Evolutionary conservation across 2,888 invertebrate genomes (phyloP).

Genomic region (Theretra japonica): DNA sequence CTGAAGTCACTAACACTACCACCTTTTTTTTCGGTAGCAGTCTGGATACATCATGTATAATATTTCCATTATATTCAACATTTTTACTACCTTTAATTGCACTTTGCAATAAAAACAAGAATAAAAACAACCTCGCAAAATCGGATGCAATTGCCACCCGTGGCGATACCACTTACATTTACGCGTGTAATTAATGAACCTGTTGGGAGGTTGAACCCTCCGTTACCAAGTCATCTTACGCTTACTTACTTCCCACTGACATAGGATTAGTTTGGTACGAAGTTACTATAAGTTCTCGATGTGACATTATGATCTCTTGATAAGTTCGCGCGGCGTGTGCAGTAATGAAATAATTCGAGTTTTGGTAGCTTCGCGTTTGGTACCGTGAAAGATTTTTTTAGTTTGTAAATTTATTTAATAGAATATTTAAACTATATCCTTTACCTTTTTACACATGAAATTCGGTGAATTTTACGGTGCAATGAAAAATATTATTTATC

Average conservation of each 20-base stretch:
- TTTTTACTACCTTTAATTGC: not conserved
- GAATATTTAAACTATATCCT: too few species aligned
- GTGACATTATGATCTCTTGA: slow-evolving; percentile 45
- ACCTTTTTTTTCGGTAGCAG: too few species aligned
- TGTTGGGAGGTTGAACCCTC: slow-evolving; percentile 47
- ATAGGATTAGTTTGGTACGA: slow-evolving; percentile 50
- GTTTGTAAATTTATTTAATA: too few species aligned
- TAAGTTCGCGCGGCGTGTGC: slow-evolving; percentile 18
- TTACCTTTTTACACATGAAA: too few species aligned
- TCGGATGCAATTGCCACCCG: slow-evolving; percentile 35
- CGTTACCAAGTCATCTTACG: slow-evolving; percentile 55
- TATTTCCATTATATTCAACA: too few species aligned
- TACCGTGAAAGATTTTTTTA: not conserved
- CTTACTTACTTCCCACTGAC: slow-evolving; percentile 48
- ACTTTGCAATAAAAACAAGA: too few species aligned
- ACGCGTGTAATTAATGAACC: slow-evolving; percentile 51
- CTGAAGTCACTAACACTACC: too few species aligned
- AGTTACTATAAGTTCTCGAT: slow-evolving; percentile 54
- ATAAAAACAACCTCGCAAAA: not conserved
- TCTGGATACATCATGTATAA: too few species aligned
- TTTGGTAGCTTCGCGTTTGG: not conserved
- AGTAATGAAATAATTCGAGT: slow-evolving; percentile 23
- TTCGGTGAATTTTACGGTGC: too few species aligned
- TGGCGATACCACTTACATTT: slow-evolving; percentile 45
- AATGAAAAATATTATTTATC: too few species aligned